A percentile compares a stretch with the other conserved stretches of the same genome.
These are phyloP conservation scores for Acestrorhynchus altus DNA, from an alignment of 2,797 vertebrate genomes.

Conservation along the genomic window DNA sequence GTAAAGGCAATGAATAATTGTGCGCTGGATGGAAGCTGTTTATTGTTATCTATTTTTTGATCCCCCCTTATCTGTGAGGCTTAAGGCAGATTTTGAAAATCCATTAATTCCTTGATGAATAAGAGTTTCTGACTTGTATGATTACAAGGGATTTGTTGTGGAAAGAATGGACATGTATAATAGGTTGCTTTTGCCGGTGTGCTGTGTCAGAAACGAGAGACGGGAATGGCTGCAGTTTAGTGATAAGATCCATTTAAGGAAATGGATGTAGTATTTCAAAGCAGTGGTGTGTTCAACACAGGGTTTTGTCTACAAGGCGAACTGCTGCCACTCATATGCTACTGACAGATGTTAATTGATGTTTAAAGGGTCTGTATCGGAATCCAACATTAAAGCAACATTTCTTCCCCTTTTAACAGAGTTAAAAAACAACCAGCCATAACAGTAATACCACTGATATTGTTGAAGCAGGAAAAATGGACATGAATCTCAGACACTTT, in stretches of 20 bases:
- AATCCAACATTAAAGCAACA: too few species aligned
- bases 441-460: too few species aligned
- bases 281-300: neutral
- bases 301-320: neutral
- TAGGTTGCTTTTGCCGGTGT: slow-evolving; percentile 70
- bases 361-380: neutral
- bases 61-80: slow-evolving; percentile 84
- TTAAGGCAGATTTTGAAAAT: slow-evolving; percentile 92
- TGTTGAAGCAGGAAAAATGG: too few species aligned
- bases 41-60: slow-evolving; percentile 85
- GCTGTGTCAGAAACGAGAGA: slow-evolving; percentile 75
- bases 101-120: slow-evolving; percentile 96
- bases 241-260: slow-evolving; percentile 62
- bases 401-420: neutral
- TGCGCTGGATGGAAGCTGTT: slow-evolving; percentile 81
- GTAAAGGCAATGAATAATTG: slow-evolving; percentile 77
- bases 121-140: slow-evolving; percentile 85
- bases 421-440: neutral
- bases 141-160: slow-evolving; percentile 84
- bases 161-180: slow-evolving; percentile 88
- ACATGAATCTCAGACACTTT: too few species aligned
- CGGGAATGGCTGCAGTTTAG: slow-evolving; percentile 67
- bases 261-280: slow-evolving; percentile 3
- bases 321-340: neutral
- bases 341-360: neutral